These are phyloP conservation scores for Pelobates fuscus DNA, from an alignment of 2,113 vertebrate species.

Conservation along the genomic window DNA sequence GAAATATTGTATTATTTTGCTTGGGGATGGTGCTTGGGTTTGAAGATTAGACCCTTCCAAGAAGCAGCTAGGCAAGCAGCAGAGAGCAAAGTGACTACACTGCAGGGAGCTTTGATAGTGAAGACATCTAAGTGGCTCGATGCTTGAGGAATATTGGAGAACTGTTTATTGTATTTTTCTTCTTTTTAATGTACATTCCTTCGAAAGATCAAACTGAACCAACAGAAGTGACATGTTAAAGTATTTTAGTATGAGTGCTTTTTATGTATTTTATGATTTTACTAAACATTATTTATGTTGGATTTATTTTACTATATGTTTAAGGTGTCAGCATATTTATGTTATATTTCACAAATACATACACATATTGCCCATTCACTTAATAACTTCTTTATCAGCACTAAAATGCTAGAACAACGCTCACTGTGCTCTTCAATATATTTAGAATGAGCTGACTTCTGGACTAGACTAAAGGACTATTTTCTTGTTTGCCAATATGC, in stretches of 20 bases:
- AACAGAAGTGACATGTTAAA: background rate
- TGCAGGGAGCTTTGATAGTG: constrained; percentile 19
- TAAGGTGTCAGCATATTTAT: too few relatives aligned
- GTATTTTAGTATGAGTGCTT: background rate
- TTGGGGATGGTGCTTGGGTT: constrained; percentile 32
- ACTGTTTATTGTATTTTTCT: constrained; percentile 10
- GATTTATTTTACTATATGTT: too few relatives aligned
- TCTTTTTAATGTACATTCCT: constrained; percentile 7
- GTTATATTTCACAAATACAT: too few relatives aligned
- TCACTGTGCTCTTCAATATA: too few relatives aligned
- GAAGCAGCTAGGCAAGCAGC: constrained; percentile 30
- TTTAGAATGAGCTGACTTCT: too few relatives aligned
- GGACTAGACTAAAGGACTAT: too few relatives aligned
- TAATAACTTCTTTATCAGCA: too few relatives aligned
- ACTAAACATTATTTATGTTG: too few relatives aligned
- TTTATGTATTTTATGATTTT: background rate
- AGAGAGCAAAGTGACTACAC: constrained; percentile 35
- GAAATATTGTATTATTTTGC: constrained; percentile 42
- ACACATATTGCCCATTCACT: too few relatives aligned
- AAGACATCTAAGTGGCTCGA: constrained; percentile 8
- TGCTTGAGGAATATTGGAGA: background rate
- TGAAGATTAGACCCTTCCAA: constrained; percentile 22
- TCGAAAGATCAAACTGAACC: background rate
- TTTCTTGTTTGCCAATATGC: too few relatives aligned
- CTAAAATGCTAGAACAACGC: too few relatives aligned